phyloP scores from a whole-genome alignment of 2,113 vertebrate species.

The Candoia aspera region DNA sequence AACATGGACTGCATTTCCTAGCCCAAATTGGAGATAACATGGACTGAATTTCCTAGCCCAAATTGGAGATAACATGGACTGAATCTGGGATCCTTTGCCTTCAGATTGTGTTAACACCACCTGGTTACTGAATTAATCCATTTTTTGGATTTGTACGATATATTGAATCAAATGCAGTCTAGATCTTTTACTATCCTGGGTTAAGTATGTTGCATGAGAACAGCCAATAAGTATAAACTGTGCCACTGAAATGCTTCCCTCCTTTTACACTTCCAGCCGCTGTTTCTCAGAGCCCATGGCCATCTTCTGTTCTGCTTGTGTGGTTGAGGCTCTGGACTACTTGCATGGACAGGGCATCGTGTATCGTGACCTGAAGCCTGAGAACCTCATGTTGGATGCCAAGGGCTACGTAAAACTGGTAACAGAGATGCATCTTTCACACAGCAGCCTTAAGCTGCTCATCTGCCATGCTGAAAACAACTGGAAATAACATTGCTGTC shows the following conservation, averaged over 20 bases:
- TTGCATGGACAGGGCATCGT: slow-evolving; percentile 80
- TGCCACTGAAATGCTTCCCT: neutral
- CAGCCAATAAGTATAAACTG: neutral
- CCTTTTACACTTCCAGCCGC: slow-evolving; percentile 56
- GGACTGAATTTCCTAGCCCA: neutral
- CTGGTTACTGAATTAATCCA: neutral
- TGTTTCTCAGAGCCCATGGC: slow-evolving; percentile 76
- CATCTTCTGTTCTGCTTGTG: slow-evolving; percentile 79
- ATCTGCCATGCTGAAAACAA: neutral
- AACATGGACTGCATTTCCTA: neutral
- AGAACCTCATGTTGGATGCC: slow-evolving; percentile 83
- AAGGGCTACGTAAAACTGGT: slow-evolving; percentile 83
- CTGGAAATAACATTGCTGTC: neutral
- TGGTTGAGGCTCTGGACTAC: slow-evolving; percentile 82
- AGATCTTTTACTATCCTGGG: neutral
- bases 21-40: neutral
- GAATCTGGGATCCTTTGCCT: neutral
- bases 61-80: neutral
- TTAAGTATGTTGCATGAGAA: neutral
- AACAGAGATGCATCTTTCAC: neutral
- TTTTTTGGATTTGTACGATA: neutral
- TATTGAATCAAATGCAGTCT: neutral
- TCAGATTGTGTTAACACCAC: neutral
- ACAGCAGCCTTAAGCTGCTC: neutral
- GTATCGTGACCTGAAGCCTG: slow-evolving; percentile 85